Evolutionary conservation across 2,888 invertebrate genomes (phyloP).

Genomic region (Pseudeuparius sepicola): DNA sequence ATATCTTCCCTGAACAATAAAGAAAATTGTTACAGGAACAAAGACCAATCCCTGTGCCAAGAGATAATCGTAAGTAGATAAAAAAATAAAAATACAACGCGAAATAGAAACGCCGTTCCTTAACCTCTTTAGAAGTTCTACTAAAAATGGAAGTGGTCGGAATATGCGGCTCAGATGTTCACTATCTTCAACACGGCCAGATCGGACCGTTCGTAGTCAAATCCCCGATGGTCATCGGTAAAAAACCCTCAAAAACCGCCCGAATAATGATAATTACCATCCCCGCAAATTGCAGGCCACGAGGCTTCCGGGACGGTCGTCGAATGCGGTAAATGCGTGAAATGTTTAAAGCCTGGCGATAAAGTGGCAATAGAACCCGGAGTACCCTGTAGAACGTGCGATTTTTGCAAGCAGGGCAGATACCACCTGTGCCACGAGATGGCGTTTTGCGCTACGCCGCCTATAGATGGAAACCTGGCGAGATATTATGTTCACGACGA

Average conservation of each 20-base stretch:
- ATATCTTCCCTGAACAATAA: too few species aligned
- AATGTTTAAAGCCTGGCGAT: slow-evolving; percentile 57
- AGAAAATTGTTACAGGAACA: slow-evolving; percentile 75
- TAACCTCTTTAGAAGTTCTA: slow-evolving; percentile 64
- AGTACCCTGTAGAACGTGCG: slow-evolving; percentile 75
- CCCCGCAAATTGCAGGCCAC: too few species aligned
- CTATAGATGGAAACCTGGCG: slow-evolving; percentile 78
- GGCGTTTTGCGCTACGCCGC: slow-evolving; percentile 91
- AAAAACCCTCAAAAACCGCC: too few species aligned
- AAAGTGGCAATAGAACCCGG: slow-evolving; percentile 94
- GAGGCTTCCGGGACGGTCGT: slow-evolving; percentile 77
- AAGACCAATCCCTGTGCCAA: slow-evolving; percentile 68
- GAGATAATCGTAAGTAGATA: slow-evolving; percentile 64
- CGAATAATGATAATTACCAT: too few species aligned
- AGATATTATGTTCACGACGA: slow-evolving; percentile 84
- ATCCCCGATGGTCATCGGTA: slow-evolving; percentile 88
- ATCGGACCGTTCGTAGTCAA: slow-evolving; percentile 82
- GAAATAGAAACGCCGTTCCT: background rate
- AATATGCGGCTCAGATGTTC: slow-evolving; percentile 96
- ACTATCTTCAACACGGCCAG: slow-evolving; percentile 74
- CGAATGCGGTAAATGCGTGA: slow-evolving; percentile 64
- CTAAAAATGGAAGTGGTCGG: slow-evolving; percentile 85
- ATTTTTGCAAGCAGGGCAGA: slow-evolving; percentile 74
- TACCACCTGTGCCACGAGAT: slow-evolving; percentile 89
- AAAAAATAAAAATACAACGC: too few species aligned